phyloP scores from a whole-genome alignment of 2,797 vertebrate species.

The Rhadinocentrus ornatus region DNA sequence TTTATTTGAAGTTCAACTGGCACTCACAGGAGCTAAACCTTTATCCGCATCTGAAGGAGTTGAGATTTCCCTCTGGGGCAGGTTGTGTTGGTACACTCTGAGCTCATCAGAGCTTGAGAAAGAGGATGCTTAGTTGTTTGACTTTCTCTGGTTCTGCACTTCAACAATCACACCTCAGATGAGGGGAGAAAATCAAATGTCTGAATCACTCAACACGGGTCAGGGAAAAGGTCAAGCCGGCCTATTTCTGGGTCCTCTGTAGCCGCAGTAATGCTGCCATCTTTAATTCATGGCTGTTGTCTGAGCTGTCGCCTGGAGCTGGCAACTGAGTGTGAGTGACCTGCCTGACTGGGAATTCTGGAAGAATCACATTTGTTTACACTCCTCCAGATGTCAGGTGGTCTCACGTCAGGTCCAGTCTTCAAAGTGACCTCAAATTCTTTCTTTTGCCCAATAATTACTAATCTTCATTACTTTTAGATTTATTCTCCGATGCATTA shows the following conservation, averaged over 20 bases:
- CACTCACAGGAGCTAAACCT: conserved; percentile 39
- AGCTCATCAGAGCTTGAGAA: conserved; percentile 28
- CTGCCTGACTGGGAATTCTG: conserved; percentile 56
- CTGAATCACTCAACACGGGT: conserved; percentile 71
- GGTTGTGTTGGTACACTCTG: conserved; percentile 39
- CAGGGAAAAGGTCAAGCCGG: conserved; percentile 70
- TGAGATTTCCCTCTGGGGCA: conserved; percentile 45
- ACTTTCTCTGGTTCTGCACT: conserved; percentile 47
- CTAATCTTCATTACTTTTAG: conserved; percentile 29
- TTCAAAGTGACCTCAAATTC: conserved; percentile 37
- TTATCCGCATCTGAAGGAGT: conserved; percentile 34
- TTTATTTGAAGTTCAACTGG: conserved; percentile 37
- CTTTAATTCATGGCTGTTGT: conserved; percentile 78
- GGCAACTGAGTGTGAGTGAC: conserved; percentile 69
- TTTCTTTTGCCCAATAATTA: conserved; percentile 36
- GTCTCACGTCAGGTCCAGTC: conserved; percentile 46
- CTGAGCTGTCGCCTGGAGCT: conserved; percentile 65
- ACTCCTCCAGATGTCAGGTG: conserved; percentile 50
- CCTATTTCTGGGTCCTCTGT: conserved; percentile 71
- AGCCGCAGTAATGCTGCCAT: conserved; percentile 67
- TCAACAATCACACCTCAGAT: conserved; percentile 63
- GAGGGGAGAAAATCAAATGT: conserved; percentile 68
- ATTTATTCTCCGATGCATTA: conserved; percentile 23
- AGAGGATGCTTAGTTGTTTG: conserved; percentile 41
- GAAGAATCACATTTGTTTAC: conserved; percentile 56